Evolutionary conservation across 2,888 invertebrate species (phyloP).

Genomic region (Spodoptera picta): DNA sequence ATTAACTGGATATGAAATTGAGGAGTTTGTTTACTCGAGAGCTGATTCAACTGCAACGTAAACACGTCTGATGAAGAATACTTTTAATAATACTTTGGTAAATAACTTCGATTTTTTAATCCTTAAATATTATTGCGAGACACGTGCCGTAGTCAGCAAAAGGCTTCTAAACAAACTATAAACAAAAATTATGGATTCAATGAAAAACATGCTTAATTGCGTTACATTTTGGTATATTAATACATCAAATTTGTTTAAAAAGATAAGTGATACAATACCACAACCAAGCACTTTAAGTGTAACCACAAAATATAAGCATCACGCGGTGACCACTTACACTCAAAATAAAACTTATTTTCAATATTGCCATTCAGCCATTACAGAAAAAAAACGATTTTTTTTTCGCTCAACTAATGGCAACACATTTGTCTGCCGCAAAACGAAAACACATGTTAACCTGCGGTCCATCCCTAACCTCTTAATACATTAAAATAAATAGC

Average conservation of each 20-base stretch:
- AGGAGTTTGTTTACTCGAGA: slow-evolving; percentile 25
- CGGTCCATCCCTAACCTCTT: background rate
- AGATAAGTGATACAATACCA: too few species aligned
- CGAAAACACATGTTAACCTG: background rate
- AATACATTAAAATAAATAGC: background rate
- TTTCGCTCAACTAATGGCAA: background rate
- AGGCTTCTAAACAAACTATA: too few species aligned
- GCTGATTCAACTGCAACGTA: slow-evolving; percentile 17
- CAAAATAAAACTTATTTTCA: slow-evolving; percentile 12
- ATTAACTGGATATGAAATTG: slow-evolving; percentile 16
- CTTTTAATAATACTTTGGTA: background rate
- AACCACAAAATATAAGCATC: too few species aligned
- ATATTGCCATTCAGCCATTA: background rate
- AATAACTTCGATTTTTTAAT: too few species aligned
- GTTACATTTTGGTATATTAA: too few species aligned
- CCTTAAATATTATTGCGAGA: too few species aligned
- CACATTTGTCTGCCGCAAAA: slow-evolving; percentile 4
- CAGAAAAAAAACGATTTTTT: background rate
- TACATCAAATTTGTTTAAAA: too few species aligned
- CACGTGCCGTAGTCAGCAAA: too few species aligned
- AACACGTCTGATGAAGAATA: slow-evolving; percentile 3
- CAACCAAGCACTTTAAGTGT: too few species aligned
- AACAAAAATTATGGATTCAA: too few species aligned
- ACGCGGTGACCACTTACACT: too few species aligned
- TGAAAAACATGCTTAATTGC: too few species aligned